These are phyloP conservation scores for Hemiscyllium ocellatum DNA, from an alignment of 2,113 vertebrate genomes.

Conservation along the genomic window DNA sequence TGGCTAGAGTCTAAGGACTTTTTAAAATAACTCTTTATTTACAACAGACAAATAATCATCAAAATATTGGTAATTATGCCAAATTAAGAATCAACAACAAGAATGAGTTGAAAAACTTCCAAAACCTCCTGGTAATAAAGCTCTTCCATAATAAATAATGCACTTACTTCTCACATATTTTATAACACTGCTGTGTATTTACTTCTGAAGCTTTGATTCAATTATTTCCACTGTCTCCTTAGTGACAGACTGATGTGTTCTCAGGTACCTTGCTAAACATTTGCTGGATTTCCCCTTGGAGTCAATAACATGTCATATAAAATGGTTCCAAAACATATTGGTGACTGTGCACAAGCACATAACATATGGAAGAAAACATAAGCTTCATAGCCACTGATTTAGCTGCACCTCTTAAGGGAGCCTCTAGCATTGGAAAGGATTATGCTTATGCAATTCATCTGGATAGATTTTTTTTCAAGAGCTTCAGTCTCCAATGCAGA, in stretches of 20 bases:
- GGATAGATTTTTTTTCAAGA: not conserved
- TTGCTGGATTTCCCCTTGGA: conserved; percentile 13
- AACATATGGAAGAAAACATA: not conserved
- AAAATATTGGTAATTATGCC: not conserved
- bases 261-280: not conserved
- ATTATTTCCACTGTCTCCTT: not conserved
- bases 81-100: not conserved
- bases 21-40: no score
- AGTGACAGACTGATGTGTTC: not conserved
- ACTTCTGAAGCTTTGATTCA: not conserved
- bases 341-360: not conserved
- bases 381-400: not conserved
- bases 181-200: not conserved
- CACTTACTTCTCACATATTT: not conserved
- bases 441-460: not conserved
- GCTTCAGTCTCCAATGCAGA: not conserved
- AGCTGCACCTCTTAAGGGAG: not conserved
- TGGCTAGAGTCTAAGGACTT: no score
- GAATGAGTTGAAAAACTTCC: not conserved
- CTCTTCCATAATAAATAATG: not conserved
- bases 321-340: not conserved
- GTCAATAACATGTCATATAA: not conserved
- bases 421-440: not conserved
- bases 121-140: not conserved
- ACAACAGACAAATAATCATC: no score